phyloP scores from a whole-genome alignment of 2,113 vertebrate species.

The Silurus asotus region DNA sequence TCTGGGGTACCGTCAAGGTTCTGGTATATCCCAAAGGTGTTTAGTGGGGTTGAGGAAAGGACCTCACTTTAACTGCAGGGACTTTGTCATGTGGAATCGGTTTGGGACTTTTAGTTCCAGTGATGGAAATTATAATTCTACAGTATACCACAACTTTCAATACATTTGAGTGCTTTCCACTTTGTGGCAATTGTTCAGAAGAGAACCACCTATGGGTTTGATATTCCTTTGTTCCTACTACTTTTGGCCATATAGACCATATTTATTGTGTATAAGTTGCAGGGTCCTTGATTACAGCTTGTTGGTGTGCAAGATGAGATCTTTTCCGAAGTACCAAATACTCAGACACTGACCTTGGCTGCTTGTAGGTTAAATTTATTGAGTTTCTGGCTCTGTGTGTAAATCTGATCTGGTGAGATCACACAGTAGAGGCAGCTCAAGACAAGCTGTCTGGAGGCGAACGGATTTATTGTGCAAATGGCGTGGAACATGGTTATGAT shows the following conservation, averaged over 20 bases:
- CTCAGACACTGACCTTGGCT: constrained; percentile 8
- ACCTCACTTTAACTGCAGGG: neutral
- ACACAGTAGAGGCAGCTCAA: neutral
- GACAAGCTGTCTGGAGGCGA: neutral
- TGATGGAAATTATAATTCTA: neutral
- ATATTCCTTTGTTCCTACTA: neutral
- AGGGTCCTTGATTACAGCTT: neutral
- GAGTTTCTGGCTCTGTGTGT: constrained; percentile 21
- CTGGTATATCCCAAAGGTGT: no score
- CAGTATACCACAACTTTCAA: neutral
- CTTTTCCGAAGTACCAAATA: constrained; percentile 3
- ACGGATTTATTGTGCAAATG: constrained; percentile 8
- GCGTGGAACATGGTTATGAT: neutral
- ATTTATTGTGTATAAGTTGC: neutral
- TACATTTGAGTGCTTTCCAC: neutral
- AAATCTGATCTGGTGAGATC: constrained; percentile 25
- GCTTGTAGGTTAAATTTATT: constrained; percentile 20
- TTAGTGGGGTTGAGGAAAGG: no score
- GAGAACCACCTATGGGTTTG: neutral
- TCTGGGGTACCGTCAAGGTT: no score
- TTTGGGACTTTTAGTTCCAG: neutral
- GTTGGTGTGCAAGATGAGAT: constrained; percentile 3
- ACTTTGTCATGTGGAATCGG: neutral
- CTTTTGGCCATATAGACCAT: neutral
- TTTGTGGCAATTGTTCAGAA: neutral